Base-by-base conservation (phyloP, 2,888 invertebrate species). In the Atethmia centrago region DNA sequence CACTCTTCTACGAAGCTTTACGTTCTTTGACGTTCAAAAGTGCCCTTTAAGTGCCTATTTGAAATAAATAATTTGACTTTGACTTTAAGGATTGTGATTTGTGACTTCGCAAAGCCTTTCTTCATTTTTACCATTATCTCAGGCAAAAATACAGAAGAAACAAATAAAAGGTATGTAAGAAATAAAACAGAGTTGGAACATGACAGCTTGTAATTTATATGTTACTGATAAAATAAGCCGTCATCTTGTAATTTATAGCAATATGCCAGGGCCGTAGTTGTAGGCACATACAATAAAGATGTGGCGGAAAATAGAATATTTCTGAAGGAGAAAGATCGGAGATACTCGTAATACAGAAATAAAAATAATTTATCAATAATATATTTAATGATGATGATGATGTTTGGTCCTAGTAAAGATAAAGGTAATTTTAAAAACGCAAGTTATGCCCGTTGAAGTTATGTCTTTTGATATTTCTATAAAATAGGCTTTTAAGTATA, bases 231-330 rank as follows among this genome's bases (percentile, higher is more conserved):
- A 70, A 62, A 75, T 65, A 68, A n/a, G 31, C 21, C 8, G 10
- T 31, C 25, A 19, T 74, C 47, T 42, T 25, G 12, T 58, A 67
- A 77, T 77, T 58, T 78, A 68, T 59, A 40, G 74, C 74, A 77
- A 56, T 79, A 69, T 65, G 64, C 28, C 69, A 31, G 64, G 49
- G n/a, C 28, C 19, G 9, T 63, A 49, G 59, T 59, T 55, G 51
- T 58, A 59, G 31, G 28, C 40, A 61, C 14, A 81, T 64, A 66
- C 42, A 80, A 73, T 62, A 31, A 40, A 42, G 19, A 68, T 69
- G 28, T 31, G 40, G 51, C 51, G 51, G 69, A 81, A 79, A 79
- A 75, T 76, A 56, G 21, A 62, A 70, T 70, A 56, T 75, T 61
- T 56, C n/a, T 56, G 45, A 75, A 61, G 45, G 55, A 56, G 40